Base-by-base conservation (phyloP, 2,888 invertebrate genomes). In the Gastracanthus pulcherrimus region DNA sequence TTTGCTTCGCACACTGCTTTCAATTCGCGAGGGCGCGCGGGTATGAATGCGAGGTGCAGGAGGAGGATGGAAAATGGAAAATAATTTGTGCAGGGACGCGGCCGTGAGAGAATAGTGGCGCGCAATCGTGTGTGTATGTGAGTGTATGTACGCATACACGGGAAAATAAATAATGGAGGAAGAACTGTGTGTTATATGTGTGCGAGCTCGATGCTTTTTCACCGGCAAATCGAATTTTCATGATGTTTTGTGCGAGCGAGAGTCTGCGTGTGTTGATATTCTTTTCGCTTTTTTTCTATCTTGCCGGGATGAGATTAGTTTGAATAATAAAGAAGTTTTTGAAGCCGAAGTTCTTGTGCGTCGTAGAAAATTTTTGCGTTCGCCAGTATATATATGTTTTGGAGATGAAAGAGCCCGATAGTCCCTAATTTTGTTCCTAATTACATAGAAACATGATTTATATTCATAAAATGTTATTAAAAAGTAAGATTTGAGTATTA, bases 191-290 rank as follows among this genome's bases (percentile, higher is more conserved):
- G 11, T 31, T 3, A 60, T 31, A 60, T 26, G 13, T n/a, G 64
- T n/a, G n/a, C 23, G 45, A n/a, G 29, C 70, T 60, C 38, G 67
- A 29, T 60, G 55, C 67, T 76, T 55, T 78, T 75, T 70, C 41
- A 60, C 71, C 31, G 38, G 36, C 34, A 71, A 76, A 80, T 80
- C 38, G 76, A 80, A 76, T 80, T 83, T 79, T 71, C 70, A 66
- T 55, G 45, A 62, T 55, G 64, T 72, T 67, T 72, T 74, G 60
- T 38, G 31, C 29, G 23, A 29, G 51, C 13, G 5, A 29, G 29
- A 31, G 13, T n/a, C 41, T 26, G 26, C 23, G n/a, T 11, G 16
- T 23, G 58, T 19, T 13, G 3, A 36, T 75, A 36, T 74, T 36
- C 36, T 26, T 75, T 11, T 31, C 41, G 6, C 34, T 31, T 55